A percentile compares a stretch with the other conserved stretches of the same genome.
phyloP scores from a whole-genome alignment of 2,888 invertebrate species.

The Pristionchus arcanus region DNA sequence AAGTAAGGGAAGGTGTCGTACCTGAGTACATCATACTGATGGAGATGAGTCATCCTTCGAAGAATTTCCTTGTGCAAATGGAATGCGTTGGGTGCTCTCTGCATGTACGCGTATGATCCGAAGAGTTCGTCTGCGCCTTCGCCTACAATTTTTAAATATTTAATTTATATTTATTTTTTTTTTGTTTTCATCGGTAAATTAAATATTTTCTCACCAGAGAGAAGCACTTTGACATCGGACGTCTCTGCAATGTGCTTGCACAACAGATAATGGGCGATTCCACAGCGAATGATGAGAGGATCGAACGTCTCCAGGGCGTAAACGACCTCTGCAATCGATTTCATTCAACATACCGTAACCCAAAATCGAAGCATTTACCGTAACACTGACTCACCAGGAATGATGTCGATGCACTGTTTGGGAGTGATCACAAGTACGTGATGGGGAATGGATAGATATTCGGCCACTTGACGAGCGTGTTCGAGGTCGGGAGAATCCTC shows the following conservation, averaged over 20 bases:
- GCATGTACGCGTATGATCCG: slow-evolving; percentile 79
- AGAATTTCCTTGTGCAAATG: slow-evolving; percentile 77
- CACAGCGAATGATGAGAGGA: slow-evolving; percentile 77
- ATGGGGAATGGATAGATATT: slow-evolving; percentile 77
- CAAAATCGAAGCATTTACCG: neutral
- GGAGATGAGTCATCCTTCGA: slow-evolving; percentile 74
- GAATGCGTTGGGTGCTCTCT: slow-evolving; percentile 75
- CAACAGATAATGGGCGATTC: slow-evolving; percentile 77
- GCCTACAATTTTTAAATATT: slow-evolving; percentile 60
- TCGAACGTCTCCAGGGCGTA: slow-evolving; percentile 78
- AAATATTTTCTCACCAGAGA: slow-evolving; percentile 67
- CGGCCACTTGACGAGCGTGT: slow-evolving; percentile 74
- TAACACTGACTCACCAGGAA: slow-evolving; percentile 67
- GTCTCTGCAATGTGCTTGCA: slow-evolving; percentile 76
- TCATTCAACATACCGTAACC: neutral
- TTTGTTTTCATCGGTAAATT: neutral
- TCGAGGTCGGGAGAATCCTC: slow-evolving; percentile 78
- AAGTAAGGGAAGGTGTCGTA: slow-evolving; percentile 20
- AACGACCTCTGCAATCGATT: slow-evolving; percentile 72
- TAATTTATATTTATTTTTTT: neutral
- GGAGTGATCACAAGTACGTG: slow-evolving; percentile 77
- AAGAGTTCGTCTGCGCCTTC: slow-evolving; percentile 79
- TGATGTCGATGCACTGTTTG: slow-evolving; percentile 74
- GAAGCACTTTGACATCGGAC: slow-evolving; percentile 77
- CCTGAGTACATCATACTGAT: slow-evolving; percentile 78